phyloP scores from a whole-genome alignment of 2,797 vertebrate genomes.

The Eulemur coronatus region DNA sequence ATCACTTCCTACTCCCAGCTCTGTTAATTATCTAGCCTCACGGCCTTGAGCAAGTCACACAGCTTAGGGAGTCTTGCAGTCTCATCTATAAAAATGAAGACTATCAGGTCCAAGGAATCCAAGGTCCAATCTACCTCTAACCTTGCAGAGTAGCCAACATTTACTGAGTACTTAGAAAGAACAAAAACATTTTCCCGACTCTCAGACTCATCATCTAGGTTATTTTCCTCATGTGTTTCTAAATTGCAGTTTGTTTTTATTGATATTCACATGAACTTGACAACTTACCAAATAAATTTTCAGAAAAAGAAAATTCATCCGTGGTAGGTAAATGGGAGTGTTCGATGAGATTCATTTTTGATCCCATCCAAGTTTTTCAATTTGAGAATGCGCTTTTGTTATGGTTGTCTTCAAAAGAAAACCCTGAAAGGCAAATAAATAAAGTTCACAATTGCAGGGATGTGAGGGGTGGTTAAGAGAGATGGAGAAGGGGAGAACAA shows the following conservation, averaged over 20 bases:
- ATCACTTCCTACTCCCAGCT: conserved; percentile 27
- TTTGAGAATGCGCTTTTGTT: conserved; percentile 78
- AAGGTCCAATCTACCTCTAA: conserved; percentile 45
- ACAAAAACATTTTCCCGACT: neutral
- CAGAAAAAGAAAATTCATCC: conserved; percentile 93
- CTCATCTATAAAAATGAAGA: conserved; percentile 47
- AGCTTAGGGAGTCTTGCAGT: neutral
- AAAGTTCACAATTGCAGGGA: neutral
- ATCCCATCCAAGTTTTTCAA: conserved; percentile 90
- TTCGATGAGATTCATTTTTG: conserved; percentile 93
- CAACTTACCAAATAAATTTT: conserved; percentile 94
- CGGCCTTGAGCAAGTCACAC: conserved; percentile 56
- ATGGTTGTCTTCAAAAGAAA: conserved; percentile 62
- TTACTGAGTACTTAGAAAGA: neutral
- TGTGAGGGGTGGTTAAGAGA: neutral
- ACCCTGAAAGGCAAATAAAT: conserved; percentile 77
- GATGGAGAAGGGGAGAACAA: neutral
- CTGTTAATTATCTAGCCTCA: conserved; percentile 62
- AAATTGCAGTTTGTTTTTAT: neutral
- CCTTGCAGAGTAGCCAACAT: neutral
- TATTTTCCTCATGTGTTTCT: conserved; percentile 1
- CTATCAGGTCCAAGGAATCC: conserved; percentile 28
- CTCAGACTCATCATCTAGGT: neutral
- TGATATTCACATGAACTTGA: conserved; percentile 15
- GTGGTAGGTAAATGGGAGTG: conserved; percentile 89